Conservation (phyloP, 2,888 invertebrate species). For the Prostheceraeus crozeri region DNA sequence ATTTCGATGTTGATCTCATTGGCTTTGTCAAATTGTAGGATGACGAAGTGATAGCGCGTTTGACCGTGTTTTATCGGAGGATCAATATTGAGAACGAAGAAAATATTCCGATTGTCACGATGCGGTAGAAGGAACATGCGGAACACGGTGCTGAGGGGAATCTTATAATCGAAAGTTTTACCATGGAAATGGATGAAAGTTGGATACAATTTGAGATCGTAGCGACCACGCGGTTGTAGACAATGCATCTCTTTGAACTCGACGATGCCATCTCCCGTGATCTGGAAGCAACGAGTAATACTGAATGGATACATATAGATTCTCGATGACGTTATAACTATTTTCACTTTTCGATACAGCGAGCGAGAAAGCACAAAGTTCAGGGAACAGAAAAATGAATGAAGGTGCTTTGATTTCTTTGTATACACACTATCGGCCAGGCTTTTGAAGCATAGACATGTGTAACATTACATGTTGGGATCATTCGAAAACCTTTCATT, state of each 20-base stretch:
- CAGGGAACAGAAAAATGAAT: no score
- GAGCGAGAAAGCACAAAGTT: no score
- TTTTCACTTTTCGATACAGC: no score
- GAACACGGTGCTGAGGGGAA: slow-evolving; percentile 89
- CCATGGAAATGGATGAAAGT: slow-evolving; percentile 84
- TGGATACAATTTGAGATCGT: slow-evolving; percentile 87
- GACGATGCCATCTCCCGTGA: slow-evolving; percentile 80
- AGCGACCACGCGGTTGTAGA: slow-evolving; percentile 95
- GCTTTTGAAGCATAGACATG: no score
- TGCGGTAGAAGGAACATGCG: slow-evolving; percentile 88
- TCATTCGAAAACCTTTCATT: no score
- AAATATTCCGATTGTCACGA: slow-evolving; percentile 93
- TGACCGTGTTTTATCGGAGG: slow-evolving; percentile 99
- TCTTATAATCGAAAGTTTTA: slow-evolving; percentile 99
- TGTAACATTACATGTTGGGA: no score
- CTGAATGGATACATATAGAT: no score
- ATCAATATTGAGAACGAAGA: slow-evolving; percentile 86
- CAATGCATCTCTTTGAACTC: slow-evolving; percentile 93
- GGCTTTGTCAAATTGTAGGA: slow-evolving; percentile 84
- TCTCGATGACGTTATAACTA: no score
- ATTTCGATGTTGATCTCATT: slow-evolving; percentile 84
- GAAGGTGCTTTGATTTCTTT: no score
- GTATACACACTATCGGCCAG: no score
- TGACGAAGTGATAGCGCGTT: slow-evolving; percentile 91
- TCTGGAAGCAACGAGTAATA: background rate